Conservation (phyloP, 2,797 vertebrate species). For the Oryzias sinensis region DNA sequence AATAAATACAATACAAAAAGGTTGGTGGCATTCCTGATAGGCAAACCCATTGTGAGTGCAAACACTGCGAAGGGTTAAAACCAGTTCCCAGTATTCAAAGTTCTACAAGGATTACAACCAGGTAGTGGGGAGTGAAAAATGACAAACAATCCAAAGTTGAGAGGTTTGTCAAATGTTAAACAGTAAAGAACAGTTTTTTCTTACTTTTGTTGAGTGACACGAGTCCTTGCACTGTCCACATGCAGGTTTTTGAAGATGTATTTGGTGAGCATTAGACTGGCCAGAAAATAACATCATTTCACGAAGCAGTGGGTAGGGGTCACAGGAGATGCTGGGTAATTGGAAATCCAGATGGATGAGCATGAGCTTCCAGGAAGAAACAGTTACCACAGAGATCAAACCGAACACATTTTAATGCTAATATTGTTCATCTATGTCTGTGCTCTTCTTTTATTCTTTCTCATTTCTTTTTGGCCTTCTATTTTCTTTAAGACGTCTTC, state of each 20-base stretch:
- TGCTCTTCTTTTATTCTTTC: conserved; percentile 28
- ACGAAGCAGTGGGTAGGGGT: conserved; percentile 34
- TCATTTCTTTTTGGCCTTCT: conserved; percentile 18
- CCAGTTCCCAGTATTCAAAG: no score
- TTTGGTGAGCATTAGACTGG: conserved; percentile 50
- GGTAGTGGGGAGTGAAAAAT: no score
- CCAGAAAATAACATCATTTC: conserved; percentile 72
- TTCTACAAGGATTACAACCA: no score
- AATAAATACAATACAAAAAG: no score
- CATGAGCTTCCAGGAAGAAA: conserved; percentile 65
- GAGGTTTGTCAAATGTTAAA: no score
- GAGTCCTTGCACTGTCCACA: neutral
- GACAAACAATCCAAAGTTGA: no score
- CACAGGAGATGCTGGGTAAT: conserved; percentile 72
- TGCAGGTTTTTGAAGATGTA: conserved; percentile 24
- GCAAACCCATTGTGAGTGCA: no score
- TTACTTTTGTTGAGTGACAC: no score
- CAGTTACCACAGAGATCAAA: conserved; percentile 60
- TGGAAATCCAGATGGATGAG: conserved; percentile 75
- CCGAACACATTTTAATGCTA: conserved; percentile 46
- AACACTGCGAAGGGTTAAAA: no score
- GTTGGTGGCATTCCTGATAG: no score
- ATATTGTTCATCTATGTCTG: conserved; percentile 48
- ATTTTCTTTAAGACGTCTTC: conserved; percentile 23
- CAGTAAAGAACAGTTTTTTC: no score